Evolutionary conservation across 2,888 invertebrate species (phyloP).

Genomic region (Luffia ferchaultella): DNA sequence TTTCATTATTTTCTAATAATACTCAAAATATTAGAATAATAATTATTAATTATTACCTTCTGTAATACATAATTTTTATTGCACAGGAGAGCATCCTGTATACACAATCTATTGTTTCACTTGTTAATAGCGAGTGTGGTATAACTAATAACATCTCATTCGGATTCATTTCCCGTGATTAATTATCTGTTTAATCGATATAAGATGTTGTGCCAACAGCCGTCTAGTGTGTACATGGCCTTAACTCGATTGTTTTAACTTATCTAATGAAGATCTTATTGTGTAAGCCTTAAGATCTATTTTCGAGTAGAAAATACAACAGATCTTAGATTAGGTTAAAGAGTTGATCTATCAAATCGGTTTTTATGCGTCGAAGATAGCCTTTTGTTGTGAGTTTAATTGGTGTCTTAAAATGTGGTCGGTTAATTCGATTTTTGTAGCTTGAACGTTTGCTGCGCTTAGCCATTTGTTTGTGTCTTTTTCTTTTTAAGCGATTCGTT

Average conservation of each 20-base stretch:
- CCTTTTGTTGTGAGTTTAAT: constrained; percentile 60
- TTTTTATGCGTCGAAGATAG: constrained; percentile 49
- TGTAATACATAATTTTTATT: neutral
- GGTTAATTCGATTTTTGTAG: constrained; percentile 54
- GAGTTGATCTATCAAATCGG: constrained; percentile 63
- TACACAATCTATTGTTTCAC: constrained; percentile 49
- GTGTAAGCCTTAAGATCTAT: neutral
- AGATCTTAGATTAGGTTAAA: constrained; percentile 57
- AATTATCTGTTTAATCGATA: constrained; percentile 68
- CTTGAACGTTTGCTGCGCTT: constrained; percentile 21
- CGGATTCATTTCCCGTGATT: constrained; percentile 65
- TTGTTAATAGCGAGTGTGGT: constrained; percentile 62
- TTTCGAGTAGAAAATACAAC: neutral
- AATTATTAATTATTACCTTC: constrained; percentile 16
- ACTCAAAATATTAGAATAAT: constrained; percentile 11
- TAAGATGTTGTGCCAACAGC: constrained; percentile 66
- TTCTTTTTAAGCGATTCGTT: constrained; percentile 19
- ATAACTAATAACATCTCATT: constrained; percentile 68
- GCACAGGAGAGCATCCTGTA: constrained; percentile 30
- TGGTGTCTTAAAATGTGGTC: constrained; percentile 58
- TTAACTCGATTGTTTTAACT: constrained; percentile 3
- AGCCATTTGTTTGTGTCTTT: constrained; percentile 54
- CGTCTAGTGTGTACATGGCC: constrained; percentile 38
- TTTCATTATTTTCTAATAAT: neutral
- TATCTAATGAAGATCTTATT: constrained; percentile 11